Evolutionary conservation across 2,888 invertebrate genomes (phyloP), one percentile per base, ranked within the genome.

Genomic region (Nasonia oneida): DNA sequence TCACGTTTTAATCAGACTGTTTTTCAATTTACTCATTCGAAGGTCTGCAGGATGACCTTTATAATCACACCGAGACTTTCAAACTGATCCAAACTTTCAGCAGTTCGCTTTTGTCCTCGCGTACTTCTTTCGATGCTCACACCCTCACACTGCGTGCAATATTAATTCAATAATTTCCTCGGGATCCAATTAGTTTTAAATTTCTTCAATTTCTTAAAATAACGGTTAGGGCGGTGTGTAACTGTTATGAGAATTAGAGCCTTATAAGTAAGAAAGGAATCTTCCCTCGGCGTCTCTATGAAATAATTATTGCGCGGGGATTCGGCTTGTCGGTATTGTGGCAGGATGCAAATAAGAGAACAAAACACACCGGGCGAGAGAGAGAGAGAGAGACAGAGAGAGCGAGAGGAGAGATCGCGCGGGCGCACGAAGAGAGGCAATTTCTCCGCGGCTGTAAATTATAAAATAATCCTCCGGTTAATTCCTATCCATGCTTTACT

Each of bases 401-500:
- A 85, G 77, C 86, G 89, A 87, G 80, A 78, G 75, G 84, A 79
- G 83, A 71, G 73, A 85, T 4, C 37, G 37, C 86, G 84, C 88
- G 74, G 57, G 82, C 77, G 75, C 71, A 71, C 80, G 87, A 86
- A 87, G 88, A 89, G 87, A 88, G 88, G 89, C 89, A 89, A 88
- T 90, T 90, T 89, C 89, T 87, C 86, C 86, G 86, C 84, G 89
- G 91, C 89, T 91, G 90, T 91, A 92, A 92, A 92, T 92, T 91
- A 91, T 91, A 90, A 91, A 91, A 92, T 91, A 91, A 91, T 92
- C 92, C 90, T 90, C 89, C 89, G 89, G 91, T 91, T 92, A 91
- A 92, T 92, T 91, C 90, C 91, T 89, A 88, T 89, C 89, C 89
- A 88, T 90, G 90, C 89, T 91, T 91, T 91, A 90, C 90, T 90